phyloP scores from a whole-genome alignment of 1,140 invertebrate species.

The Argopecten irradians region DNA sequence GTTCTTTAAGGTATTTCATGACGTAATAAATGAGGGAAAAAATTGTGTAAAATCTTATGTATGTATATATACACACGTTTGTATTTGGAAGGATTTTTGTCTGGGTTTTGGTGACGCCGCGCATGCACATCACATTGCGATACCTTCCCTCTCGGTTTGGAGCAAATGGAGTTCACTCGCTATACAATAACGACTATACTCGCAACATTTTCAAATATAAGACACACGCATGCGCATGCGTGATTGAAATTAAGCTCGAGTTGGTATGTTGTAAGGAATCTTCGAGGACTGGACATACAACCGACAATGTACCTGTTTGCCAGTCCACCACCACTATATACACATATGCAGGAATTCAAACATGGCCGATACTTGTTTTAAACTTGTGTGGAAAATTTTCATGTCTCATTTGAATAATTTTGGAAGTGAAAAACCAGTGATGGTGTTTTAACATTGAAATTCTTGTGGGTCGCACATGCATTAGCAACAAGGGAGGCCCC shows the following conservation, averaged over 20 bases:
- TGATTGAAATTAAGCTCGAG: constrained; percentile 11
- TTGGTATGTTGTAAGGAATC: constrained; percentile 15
- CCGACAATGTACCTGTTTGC: neutral
- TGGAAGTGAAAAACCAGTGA: neutral
- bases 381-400: neutral
- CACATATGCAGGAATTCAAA: neutral
- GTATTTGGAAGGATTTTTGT: neutral
- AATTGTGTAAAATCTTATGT: neutral
- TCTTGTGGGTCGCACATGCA: constrained; percentile 14
- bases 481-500: neutral
- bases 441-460: neutral
- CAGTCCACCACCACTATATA: neutral
- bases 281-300: neutral
- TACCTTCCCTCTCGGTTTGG: neutral
- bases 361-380: neutral
- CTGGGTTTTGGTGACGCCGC: constrained; percentile 19
- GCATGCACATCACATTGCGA: neutral
- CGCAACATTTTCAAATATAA: constrained; percentile 10
- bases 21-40: neutral
- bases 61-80: neutral
- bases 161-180: neutral
- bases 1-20: constrained; percentile 3
- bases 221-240: neutral
- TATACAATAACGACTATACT: constrained; percentile 1
- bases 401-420: neutral